phyloP scores from a whole-genome alignment of 2,113 vertebrate genomes.

The Cryptoleucopteryx plumbea region DNA sequence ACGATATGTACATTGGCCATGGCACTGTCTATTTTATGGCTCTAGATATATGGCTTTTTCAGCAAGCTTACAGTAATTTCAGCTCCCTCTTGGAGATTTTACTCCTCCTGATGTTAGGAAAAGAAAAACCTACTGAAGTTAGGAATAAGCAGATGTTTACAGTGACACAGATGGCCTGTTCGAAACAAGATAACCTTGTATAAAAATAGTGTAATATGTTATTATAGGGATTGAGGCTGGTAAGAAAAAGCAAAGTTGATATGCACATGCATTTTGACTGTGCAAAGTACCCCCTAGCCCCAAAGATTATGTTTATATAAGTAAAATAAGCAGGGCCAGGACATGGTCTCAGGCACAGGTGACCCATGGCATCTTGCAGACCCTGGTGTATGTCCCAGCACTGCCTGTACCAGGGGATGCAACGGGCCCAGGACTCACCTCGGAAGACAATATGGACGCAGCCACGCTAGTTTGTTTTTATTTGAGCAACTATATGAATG shows the following conservation, averaged over 20 bases:
- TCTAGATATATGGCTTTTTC: not conserved
- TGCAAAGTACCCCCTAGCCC: not conserved
- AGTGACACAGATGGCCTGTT: not conserved
- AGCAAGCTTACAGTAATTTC: not conserved
- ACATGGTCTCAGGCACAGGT: not conserved
- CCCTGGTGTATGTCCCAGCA: too few relatives aligned
- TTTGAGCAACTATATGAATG: not conserved
- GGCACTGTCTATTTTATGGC: not conserved
- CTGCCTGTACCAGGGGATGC: not conserved
- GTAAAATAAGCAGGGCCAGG: not conserved
- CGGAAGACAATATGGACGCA: not conserved
- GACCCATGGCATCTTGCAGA: not conserved
- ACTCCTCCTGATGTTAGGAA: not conserved
- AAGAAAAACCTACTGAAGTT: not conserved
- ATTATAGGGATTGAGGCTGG: not conserved
- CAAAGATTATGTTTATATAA: not conserved
- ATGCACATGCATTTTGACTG: not conserved
- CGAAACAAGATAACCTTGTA: not conserved
- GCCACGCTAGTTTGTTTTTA: not conserved
- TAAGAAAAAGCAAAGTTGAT: not conserved
- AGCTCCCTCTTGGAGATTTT: not conserved
- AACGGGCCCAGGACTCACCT: not conserved
- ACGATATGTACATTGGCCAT: rapidly evolving
- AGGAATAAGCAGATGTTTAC: not conserved
- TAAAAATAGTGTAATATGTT: not conserved